These are phyloP conservation scores for Kobus ellipsiprymnus DNA, from an alignment of 2,113 vertebrate genomes.

Conservation along the genomic window DNA sequence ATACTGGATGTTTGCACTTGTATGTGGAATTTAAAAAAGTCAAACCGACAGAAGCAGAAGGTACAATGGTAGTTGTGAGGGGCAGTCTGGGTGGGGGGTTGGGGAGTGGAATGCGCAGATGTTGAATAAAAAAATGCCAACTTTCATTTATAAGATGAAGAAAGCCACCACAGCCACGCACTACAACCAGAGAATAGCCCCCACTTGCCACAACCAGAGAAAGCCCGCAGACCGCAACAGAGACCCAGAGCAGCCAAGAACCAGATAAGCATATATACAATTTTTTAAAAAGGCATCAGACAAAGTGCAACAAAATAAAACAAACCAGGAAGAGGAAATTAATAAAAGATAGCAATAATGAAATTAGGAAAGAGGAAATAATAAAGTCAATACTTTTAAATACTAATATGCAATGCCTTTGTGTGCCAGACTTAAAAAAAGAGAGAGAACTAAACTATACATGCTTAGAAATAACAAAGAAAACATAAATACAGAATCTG, in stretches of 20 bases:
- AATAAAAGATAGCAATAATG: neutral
- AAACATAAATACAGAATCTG: neutral
- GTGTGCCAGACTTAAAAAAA: neutral
- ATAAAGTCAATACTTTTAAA: neutral
- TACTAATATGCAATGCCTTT: neutral
- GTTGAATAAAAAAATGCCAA: neutral
- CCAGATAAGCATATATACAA: neutral
- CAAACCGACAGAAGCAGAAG: neutral
- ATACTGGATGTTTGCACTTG: neutral
- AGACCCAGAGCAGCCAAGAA: neutral
- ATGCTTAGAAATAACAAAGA: neutral
- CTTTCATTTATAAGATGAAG: neutral
- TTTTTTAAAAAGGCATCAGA: neutral
- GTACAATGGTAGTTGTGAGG: neutral
- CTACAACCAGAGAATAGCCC: neutral
- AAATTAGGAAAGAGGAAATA: neutral
- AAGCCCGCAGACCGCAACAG: neutral
- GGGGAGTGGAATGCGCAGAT: neutral
- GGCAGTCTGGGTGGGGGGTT: neutral
- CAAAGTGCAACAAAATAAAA: neutral
- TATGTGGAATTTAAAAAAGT: neutral
- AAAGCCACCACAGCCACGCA: neutral
- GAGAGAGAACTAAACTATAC: neutral
- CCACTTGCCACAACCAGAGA: neutral
- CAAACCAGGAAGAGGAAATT: neutral